Conservation (phyloP, 2,113 vertebrate species). For the Romanogobio albipinnatus region DNA sequence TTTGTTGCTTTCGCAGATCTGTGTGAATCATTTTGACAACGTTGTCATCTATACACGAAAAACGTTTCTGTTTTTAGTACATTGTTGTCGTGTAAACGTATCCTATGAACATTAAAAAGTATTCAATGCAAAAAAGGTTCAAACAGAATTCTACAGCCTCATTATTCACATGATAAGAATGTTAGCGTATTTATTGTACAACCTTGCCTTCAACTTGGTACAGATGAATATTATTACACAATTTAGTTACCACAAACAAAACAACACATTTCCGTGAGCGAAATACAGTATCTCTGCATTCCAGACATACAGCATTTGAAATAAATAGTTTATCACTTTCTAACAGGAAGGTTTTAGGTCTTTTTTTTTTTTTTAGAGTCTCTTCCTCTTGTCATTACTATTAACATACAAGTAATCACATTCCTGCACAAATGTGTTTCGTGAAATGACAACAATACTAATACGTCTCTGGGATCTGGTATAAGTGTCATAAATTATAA, state of each 20-base stretch:
- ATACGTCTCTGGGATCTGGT: background rate
- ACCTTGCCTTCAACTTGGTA: conserved; percentile 29
- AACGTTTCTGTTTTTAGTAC: too few relatives aligned
- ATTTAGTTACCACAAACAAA: conserved; percentile 15
- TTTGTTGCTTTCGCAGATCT: too few relatives aligned
- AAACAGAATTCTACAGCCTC: background rate
- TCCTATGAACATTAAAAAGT: too few relatives aligned
- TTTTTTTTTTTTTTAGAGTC: background rate
- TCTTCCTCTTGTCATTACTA: background rate
- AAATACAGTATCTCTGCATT: background rate
- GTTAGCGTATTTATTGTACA: conserved; percentile 72
- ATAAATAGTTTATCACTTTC: conserved; percentile 44
- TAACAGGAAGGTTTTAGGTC: background rate
- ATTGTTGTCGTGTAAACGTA: too few relatives aligned
- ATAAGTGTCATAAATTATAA: conserved; percentile 45
- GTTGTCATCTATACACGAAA: too few relatives aligned
- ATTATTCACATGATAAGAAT: conserved; percentile 21
- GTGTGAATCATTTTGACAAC: too few relatives aligned
- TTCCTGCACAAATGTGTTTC: conserved; percentile 12
- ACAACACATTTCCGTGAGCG: background rate
- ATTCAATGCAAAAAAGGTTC: background rate
- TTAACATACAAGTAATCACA: conserved; percentile 12
- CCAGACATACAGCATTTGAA: conserved; percentile 25
- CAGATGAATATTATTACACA: conserved; percentile 32
- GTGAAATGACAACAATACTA: background rate